Evolutionary conservation across 2,113 vertebrate genomes (phyloP), one percentile per base, ranked within the genome.

Genomic region (Agapornis roseicollis): DNA sequence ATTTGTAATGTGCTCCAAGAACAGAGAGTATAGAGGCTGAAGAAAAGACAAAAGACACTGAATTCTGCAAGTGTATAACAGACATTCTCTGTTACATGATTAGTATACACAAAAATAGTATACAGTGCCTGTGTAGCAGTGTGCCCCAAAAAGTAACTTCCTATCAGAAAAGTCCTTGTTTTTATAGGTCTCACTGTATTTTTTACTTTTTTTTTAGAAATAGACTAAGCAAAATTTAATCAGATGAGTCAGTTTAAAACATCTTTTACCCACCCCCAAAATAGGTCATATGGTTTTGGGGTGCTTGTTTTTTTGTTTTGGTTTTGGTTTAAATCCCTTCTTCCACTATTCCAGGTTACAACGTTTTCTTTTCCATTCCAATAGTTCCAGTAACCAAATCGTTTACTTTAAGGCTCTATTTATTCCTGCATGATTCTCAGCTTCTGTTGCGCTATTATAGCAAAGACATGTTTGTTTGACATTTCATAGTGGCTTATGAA

Each of bases 401-500:
- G 53, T 91, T 95, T 85, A 84, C 33, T 60, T 93, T 88, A 85
- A 78, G 64, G 88, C 27, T 88, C 73, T 91, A 1, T 76, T 96
- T 80, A 56, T 85, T 91, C 44, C 65, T 41, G 42, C 60, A 44
- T 8, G 27, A 88, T 41, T 66, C 85, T 63, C 58, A 85, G 42
- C 60, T 90, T 90, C 47, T 52, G 46, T 63, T 50, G 17, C 0
- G 1, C 56, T 49, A 49, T 60, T 69, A 52, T 28, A 80, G 31
- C 65, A 88, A 90, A 94, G 80, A 71, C 52, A 78, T 83, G 88
- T 91, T 91, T 88, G 68, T 83, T 28, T 90, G 85, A 88, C 41
- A 28, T 91, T 91, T 90, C 85, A 85, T 1, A 88, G 71, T 58
- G 49, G 71, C 80, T 93, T 91, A 71, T 29, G 56, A 87, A 85